Conservation (phyloP, 2,113 vertebrate species). For the Gobius niger region DNA sequence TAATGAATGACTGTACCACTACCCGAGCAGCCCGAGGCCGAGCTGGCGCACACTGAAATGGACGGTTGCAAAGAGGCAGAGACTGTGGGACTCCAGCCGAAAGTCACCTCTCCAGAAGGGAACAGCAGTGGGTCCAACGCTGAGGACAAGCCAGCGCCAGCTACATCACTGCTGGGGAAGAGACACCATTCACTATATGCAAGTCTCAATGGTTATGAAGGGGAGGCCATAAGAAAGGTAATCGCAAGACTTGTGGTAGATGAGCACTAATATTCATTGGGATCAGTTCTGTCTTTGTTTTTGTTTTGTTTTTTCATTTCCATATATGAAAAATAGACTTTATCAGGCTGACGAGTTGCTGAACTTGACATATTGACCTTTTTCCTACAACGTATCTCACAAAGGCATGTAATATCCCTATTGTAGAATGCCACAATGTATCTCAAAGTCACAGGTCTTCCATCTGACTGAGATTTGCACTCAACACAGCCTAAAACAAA, state of each 20-base stretch:
- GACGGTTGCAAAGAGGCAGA: slow-evolving; percentile 39
- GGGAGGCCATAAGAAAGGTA: slow-evolving; percentile 70
- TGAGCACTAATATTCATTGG: too few relatives aligned
- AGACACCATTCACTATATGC: slow-evolving; percentile 76
- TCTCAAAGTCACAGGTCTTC: too few relatives aligned
- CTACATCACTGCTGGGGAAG: slow-evolving; percentile 66
- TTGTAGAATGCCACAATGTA: too few relatives aligned
- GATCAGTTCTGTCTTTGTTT: too few relatives aligned
- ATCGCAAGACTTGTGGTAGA: slow-evolving; percentile 14
- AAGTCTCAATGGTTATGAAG: slow-evolving; percentile 74
- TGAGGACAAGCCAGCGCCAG: slow-evolving; percentile 34
- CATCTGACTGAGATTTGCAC: too few relatives aligned
- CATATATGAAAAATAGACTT: too few relatives aligned
- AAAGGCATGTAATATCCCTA: too few relatives aligned
- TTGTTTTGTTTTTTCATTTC: too few relatives aligned
- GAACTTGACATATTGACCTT: too few relatives aligned
- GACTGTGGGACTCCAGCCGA: slow-evolving; percentile 45
- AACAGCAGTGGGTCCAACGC: slow-evolving; percentile 19
- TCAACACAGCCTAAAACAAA: too few relatives aligned
- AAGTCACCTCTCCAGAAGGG: slow-evolving; percentile 36
- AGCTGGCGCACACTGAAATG: slow-evolving; percentile 41
- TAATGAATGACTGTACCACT: slow-evolving; percentile 74
- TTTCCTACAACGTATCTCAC: too few relatives aligned
- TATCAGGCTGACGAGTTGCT: too few relatives aligned
- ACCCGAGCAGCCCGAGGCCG: slow-evolving; percentile 62